Evolutionary conservation across 2,113 vertebrate genomes (phyloP).

Genomic region (Thamnophis sirtalis): DNA sequence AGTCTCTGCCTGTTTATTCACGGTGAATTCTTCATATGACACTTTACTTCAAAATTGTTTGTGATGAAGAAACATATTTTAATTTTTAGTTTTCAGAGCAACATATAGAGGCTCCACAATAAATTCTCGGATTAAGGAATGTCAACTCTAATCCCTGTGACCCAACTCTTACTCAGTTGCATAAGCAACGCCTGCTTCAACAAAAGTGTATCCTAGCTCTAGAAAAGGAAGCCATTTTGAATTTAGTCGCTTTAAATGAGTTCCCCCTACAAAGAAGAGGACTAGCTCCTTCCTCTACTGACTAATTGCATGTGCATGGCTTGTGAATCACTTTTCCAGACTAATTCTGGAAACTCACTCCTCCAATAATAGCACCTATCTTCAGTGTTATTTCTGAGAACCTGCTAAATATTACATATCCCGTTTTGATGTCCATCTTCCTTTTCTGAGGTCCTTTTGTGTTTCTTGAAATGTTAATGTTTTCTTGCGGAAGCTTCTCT

Average conservation of each 20-base stretch:
- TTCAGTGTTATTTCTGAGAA: slow-evolving; percentile 21
- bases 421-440: background rate
- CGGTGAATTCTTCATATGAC: background rate
- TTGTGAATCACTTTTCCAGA: slow-evolving; percentile 39
- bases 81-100: slow-evolving; percentile 19
- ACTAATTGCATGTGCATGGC: slow-evolving; percentile 33
- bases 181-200: background rate
- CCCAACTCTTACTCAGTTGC: background rate
- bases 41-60: background rate
- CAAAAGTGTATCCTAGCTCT: background rate
- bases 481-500: background rate
- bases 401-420: background rate
- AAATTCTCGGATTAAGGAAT: background rate
- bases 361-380: slow-evolving; percentile 11
- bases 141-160: background rate
- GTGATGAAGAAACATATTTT: background rate
- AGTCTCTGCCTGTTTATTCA: slow-evolving; percentile 1
- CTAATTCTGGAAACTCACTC: slow-evolving; percentile 23
- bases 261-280: slow-evolving; percentile 1
- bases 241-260: slow-evolving; percentile 32
- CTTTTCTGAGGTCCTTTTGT: background rate
- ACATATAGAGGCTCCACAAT: background rate
- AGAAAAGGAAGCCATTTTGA: background rate
- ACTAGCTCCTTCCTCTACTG: slow-evolving; percentile 32
- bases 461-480: background rate